phyloP scores from a whole-genome alignment of 2,113 vertebrate genomes.

The Sorex araneus region DNA sequence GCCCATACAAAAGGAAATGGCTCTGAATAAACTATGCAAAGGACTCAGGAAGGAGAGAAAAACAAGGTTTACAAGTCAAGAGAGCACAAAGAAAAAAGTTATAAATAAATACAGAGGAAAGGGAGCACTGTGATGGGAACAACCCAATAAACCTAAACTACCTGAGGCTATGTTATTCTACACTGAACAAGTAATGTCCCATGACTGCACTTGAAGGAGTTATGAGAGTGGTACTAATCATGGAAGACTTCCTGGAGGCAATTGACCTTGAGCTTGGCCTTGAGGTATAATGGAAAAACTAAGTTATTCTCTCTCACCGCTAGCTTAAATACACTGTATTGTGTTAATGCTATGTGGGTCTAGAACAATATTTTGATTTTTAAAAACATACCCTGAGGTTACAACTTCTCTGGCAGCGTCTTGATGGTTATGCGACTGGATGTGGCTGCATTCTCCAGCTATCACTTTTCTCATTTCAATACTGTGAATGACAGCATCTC shows the following conservation, averaged over 20 bases:
- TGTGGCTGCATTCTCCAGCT: slow-evolving; percentile 40
- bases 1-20: too few species aligned
- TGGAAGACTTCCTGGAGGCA: slow-evolving; percentile 65
- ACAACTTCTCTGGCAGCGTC: slow-evolving; percentile 66
- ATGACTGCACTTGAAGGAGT: neutral
- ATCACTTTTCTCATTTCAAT: slow-evolving; percentile 61
- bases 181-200: neutral
- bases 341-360: slow-evolving; percentile 25
- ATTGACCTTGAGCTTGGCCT: slow-evolving; percentile 61
- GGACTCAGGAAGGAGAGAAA: too few species aligned
- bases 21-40: too few species aligned
- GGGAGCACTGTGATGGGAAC: too few species aligned
- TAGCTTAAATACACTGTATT: slow-evolving; percentile 47
- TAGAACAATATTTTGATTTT: slow-evolving; percentile 75
- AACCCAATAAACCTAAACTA: too few species aligned
- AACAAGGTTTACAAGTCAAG: too few species aligned
- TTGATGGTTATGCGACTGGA: slow-evolving; percentile 69
- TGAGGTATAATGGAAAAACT: slow-evolving; percentile 55
- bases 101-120: too few species aligned
- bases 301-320: neutral
- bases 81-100: too few species aligned
- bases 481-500: slow-evolving; percentile 61
- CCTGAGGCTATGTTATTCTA: too few species aligned
- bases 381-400: slow-evolving; percentile 68
- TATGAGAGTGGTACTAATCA: slow-evolving; percentile 21